Evolutionary conservation across 2,113 vertebrate species (phyloP), one percentile per base, ranked within the genome.

Genomic region (Sphyrna mokarran): DNA sequence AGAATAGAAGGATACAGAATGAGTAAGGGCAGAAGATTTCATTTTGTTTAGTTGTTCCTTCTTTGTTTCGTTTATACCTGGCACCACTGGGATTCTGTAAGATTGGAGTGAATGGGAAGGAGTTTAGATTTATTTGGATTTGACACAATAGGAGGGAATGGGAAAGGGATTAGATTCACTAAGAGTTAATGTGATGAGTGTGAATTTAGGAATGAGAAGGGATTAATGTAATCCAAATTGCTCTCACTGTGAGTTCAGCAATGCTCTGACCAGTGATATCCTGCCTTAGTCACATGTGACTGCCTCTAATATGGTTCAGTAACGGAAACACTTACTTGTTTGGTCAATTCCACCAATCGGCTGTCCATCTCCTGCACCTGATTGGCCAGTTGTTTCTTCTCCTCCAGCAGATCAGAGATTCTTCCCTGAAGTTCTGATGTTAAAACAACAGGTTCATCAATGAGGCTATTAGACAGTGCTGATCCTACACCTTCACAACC

Each of bases 381-480:
- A 66, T 96, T 91, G 72, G 96, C 95, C 94, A 98, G 96, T 29
- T 97, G 97, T 94, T 97, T 97, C 96, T 97, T 97, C 96, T 98
- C 98, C 5, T 96, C 96, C 96, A 98, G 95, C 68, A 98, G 96
- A 68, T 95, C 95, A 22, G 97, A 98, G 48, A 98, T 89, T 58
- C 96, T 97, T 0, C 96, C 96, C 97, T 98, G 98, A 43, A 98
- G 96, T 11, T 97, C 98, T 98, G 95, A 85, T 40, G 66, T 5
- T 20, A 58, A 54, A 72, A 40, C n/a, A 6, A 95, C 0, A 63
- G 37, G 8, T 70, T 13, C 20, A 69, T 90, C 13, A 90, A 23
- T 58, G 86, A 54, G 1, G 54, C 11, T 61, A 11, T 33, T 1
- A 29, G 61, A 54, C 54, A 61, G 11, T 33, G 14, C 40, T 7